Base-by-base conservation (phyloP, 1,140 invertebrate genomes). In the Tribolium castaneum region DNA sequence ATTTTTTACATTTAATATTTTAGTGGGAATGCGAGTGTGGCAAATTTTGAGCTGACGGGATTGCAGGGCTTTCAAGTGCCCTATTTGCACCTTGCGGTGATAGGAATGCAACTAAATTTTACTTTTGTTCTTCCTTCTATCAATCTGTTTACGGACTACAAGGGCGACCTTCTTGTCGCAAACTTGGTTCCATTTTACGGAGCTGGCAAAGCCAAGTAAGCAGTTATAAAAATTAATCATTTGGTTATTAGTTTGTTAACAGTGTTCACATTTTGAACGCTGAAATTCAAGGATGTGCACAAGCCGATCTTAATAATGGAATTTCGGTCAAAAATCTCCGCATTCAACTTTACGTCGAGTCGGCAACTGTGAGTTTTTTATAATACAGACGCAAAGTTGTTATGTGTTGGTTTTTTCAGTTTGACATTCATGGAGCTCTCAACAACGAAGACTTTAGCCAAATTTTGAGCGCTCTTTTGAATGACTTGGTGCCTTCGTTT, bases 121-220 rank as follows among this genome's bases (percentile, higher is more conserved):
- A 30, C 35, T 14, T 50, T 49, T 19, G 39, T 30, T 49, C n/a
- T 72, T 7, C 70, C 70, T 6, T 51, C n/a, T 50, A n/a, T 72
- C 0, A 72, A 50, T 52, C 3, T 72, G 10, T 45, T 52, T 45
- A 50, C 70, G 9, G 19, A 72, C n/a, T 72, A 72, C 9, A 14
- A 3, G 16, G 35, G 14, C 0, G 70, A 72, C 19, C 12, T 72
- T 49, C 2, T 19, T 19, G n/a, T 72, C 6, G 39, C 16, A n/a
- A 16, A 72, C 6, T 72, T 72, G 39, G 22, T 72, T 3, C 70
- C 70, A 16, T 9, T 72, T 50, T 72, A 72, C 19, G 70, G 70
- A n/a, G 13, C 45, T 12, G 70, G 70, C 25, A 49, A 19, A 51
- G 19, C 50, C 10, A 72, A 72, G 70, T 72, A 71, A 71, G 34